Percentiles rank a stretch among this genome's conserved stretches.
These are phyloP conservation scores for Lordiphosa andalusiaca DNA, from an alignment of 2,888 invertebrate genomes.

Conservation along the genomic window DNA sequence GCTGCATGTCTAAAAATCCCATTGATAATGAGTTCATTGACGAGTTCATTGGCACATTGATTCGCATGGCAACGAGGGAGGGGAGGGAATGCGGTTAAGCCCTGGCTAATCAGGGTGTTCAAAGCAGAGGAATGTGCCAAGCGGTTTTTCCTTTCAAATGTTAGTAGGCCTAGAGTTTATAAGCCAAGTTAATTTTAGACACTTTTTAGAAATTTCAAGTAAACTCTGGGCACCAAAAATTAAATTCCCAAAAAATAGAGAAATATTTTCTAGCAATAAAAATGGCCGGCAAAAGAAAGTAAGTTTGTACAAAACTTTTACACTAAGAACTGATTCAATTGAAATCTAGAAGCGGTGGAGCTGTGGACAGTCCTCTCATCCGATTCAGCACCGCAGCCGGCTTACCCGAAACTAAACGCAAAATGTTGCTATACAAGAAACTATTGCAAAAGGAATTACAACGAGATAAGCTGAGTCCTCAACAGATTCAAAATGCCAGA, in stretches of 20 bases:
- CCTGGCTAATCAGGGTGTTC: neutral
- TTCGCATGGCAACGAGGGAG: conserved; percentile 35
- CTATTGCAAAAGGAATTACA: conserved; percentile 34
- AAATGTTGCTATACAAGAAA: conserved; percentile 51
- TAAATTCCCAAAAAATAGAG: too few species aligned
- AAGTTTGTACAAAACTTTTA: too few species aligned
- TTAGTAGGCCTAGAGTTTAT: too few species aligned
- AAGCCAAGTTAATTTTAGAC: too few species aligned
- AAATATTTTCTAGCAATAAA: too few species aligned
- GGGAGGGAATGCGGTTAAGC: conserved; percentile 6
- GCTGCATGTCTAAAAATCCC: conserved; percentile 38
- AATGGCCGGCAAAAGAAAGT: too few species aligned
- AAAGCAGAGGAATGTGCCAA: neutral
- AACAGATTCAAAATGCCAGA: conserved; percentile 1
- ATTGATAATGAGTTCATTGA: conserved; percentile 67
- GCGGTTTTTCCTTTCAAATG: neutral
- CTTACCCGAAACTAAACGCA: conserved; percentile 38
- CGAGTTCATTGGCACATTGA: conserved; percentile 72
- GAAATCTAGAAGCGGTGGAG: too few species aligned
- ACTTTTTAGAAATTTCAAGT: too few species aligned
- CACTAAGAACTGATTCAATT: too few species aligned
- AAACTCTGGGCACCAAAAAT: too few species aligned
- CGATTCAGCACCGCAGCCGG: conserved; percentile 54
- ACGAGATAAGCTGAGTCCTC: conserved; percentile 24
- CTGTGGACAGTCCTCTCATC: neutral